Base-by-base conservation (phyloP, 2,113 vertebrate genomes). In the Paracanthobrama guichenoti region DNA sequence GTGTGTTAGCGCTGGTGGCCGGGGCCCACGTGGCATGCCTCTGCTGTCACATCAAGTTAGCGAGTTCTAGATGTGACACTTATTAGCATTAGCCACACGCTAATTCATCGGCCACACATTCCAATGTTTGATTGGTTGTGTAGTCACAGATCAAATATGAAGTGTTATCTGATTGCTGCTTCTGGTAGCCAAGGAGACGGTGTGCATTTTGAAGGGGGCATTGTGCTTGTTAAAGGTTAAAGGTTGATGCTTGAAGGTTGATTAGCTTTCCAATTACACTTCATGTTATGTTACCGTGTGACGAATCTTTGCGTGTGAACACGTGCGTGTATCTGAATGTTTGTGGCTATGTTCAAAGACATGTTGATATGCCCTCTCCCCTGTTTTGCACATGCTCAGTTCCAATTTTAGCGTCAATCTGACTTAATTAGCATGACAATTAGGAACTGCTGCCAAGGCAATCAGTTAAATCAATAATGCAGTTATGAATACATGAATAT, bases 401-500 rank as follows among this genome's bases (percentile, higher is more conserved):
- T 72, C 60, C 74, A 44, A 72, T 73, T 82, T 83, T 28, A 79
- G 62, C 50, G 64, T 83, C 80, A 83, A 71, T 82, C 74, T 71
- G 55, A 78, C 74, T 73, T 82, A 69, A 57, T 78, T 82, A 78
- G 80, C 81, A 83, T 79, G 53, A 83, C 81, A 86, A 79, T 86
- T 86, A 86, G 80, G 44, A 77, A 83, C 62, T 79, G 72, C 71
- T 81, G 67, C 84, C 84, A 85, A 79, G 77, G 69, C 84, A 85
- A 82, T 86, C 85, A 77, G 79, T 44, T 76, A 59, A 77, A 86
- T 86, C 85, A 82, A 81, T 67, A 81, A 53, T 81, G 28, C 55
- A 77, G n/a, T 74, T 55, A 59, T 84, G 83, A 84, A 85, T 85
- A 85, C 74, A 85, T 85, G 28, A 81, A 85, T 85, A 85, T 66